Conservation (phyloP, 2,888 invertebrate species). For the Fissipunctia ypsillon region DNA sequence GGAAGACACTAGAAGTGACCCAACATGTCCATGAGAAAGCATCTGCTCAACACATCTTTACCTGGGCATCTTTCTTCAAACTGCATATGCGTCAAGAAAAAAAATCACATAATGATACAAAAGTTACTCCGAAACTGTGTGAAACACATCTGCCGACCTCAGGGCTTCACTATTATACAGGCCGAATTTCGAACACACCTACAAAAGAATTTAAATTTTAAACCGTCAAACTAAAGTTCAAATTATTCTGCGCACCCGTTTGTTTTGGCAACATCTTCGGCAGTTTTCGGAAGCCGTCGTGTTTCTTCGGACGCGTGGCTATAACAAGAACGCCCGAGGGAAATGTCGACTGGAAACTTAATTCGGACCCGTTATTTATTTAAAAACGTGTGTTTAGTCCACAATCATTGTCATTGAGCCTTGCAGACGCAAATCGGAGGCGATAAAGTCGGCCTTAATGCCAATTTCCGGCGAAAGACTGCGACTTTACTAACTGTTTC, state of each 20-base stretch:
- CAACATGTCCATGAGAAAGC: slow-evolving; percentile 72
- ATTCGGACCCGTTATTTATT: slow-evolving; percentile 73
- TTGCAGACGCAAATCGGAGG: slow-evolving; percentile 69
- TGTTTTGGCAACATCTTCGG: slow-evolving; percentile 79
- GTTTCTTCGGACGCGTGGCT: slow-evolving; percentile 81
- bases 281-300: slow-evolving; percentile 76
- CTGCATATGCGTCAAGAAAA: slow-evolving; percentile 86
- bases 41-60: slow-evolving; percentile 82
- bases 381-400: slow-evolving; percentile 73
- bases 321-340: slow-evolving; percentile 72
- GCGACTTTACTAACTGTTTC: slow-evolving; percentile 49
- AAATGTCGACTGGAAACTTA: slow-evolving; percentile 70
- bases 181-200: slow-evolving; percentile 42
- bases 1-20: slow-evolving; percentile 74
- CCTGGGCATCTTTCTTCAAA: slow-evolving; percentile 79
- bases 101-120: slow-evolving; percentile 85
- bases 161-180: slow-evolving; percentile 63
- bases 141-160: slow-evolving; percentile 86
- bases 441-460: slow-evolving; percentile 76
- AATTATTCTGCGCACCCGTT: slow-evolving; percentile 51
- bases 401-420: slow-evolving; percentile 76
- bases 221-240: not conserved
- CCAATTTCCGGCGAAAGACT: slow-evolving; percentile 71
- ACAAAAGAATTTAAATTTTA: slow-evolving; percentile 64
- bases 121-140: slow-evolving; percentile 84